Conservation (phyloP, 2,797 vertebrate genomes). For the Spea hammondii region DNA sequence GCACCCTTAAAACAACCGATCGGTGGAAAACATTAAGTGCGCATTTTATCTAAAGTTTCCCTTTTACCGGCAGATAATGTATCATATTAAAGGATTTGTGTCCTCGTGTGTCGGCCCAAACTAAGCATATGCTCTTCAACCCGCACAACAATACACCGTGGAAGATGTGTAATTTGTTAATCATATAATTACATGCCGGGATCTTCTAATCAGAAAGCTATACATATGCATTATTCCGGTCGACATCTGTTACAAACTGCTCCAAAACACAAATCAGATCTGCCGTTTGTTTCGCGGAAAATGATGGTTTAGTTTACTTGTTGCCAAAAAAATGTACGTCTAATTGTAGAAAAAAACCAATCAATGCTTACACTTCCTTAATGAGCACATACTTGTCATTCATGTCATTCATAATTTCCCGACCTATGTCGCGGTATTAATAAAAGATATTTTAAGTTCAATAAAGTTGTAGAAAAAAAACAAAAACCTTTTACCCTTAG, state of each 20-base stretch:
- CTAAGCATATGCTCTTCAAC: not conserved
- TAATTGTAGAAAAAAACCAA: not conserved
- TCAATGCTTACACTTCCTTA: no score
- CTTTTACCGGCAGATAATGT: no score
- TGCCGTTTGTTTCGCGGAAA: not conserved
- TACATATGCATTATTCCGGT: not conserved
- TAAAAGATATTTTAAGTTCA: no score
- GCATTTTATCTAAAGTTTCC: no score
- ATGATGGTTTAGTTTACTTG: not conserved
- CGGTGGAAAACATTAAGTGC: no score
- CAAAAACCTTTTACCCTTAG: no score
- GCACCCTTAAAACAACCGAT: no score
- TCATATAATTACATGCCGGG: not conserved
- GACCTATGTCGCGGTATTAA: no score
- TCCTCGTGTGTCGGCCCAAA: not conserved
- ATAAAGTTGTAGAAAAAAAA: no score
- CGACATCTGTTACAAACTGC: not conserved
- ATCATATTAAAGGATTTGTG: no score
- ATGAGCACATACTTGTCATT: no score
- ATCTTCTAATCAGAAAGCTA: not conserved
- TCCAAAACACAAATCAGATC: not conserved
- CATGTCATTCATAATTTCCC: no score
- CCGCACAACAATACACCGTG: not conserved
- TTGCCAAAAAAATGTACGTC: not conserved
- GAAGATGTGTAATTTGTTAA: slow-evolving; percentile 4